A percentile compares a stretch with the other conserved stretches of the same genome.
Conservation (phyloP, 2,797 vertebrate genomes). For the Gymnothorax reevesii region DNA sequence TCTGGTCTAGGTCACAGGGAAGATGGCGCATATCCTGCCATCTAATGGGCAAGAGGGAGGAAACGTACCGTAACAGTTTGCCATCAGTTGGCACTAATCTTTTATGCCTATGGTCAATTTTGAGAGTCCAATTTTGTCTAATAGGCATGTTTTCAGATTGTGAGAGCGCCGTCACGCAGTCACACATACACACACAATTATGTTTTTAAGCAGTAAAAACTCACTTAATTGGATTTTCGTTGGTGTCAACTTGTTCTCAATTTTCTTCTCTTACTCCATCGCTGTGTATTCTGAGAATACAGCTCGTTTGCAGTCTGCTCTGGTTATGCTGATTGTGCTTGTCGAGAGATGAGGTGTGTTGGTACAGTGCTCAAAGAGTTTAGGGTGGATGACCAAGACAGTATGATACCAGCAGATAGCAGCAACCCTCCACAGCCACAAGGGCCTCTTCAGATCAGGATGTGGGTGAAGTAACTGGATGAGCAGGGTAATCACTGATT, state of each 20-base stretch:
- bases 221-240: too few relatives aligned
- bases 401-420: not conserved
- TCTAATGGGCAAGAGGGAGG: too few relatives aligned
- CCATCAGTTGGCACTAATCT: not conserved
- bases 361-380: not conserved
- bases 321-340: not conserved
- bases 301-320: not conserved
- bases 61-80: not conserved
- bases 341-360: not conserved
- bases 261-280: not conserved
- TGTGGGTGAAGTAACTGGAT: not conserved
- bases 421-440: not conserved
- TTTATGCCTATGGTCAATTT: too few relatives aligned
- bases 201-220: too few relatives aligned
- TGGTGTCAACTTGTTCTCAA: too few relatives aligned
- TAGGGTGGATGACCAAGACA: not conserved
- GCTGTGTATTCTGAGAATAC: not conserved
- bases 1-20: too few relatives aligned
- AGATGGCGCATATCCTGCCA: too few relatives aligned
- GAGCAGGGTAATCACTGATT: not conserved
- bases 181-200: too few relatives aligned
- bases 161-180: too few relatives aligned
- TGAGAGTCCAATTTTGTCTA: too few relatives aligned
- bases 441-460: slow-evolving; percentile 2
- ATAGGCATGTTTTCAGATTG: too few relatives aligned